These are phyloP conservation scores for Ganaspis sp. DNA, from an alignment of 1,140 invertebrate species.

Conservation along the genomic window DNA sequence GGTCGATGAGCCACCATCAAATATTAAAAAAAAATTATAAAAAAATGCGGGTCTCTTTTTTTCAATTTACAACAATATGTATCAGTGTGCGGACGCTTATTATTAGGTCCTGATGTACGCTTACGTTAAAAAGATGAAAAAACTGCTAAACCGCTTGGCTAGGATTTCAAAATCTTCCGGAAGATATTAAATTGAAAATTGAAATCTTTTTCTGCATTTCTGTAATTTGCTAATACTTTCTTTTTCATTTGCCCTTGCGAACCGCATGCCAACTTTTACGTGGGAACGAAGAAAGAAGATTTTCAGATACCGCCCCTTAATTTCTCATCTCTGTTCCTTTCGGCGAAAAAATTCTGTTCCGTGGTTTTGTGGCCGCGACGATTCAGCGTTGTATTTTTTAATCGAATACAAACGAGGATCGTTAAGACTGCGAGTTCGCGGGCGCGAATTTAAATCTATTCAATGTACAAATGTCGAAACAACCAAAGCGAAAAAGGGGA, in stretches of 20 bases:
- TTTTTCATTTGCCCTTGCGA: not conserved
- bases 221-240: not conserved
- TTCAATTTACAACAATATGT: no score
- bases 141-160: no score
- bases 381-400: not conserved
- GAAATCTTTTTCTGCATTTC: not conserved
- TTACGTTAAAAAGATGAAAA: no score
- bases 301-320: slow-evolving; percentile 5
- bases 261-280: not conserved
- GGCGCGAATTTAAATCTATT: not conserved
- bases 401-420: slow-evolving; percentile 7
- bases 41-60: no score
- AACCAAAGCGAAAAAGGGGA: not conserved
- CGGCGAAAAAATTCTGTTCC: slow-evolving; percentile 1
- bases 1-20: no score
- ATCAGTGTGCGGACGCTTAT: no score
- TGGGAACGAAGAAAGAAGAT: slow-evolving; percentile 2
- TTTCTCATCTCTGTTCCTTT: not conserved
- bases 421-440: not conserved
- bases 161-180: not conserved
- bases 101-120: no score
- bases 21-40: no score
- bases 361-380: slow-evolving; percentile 1
- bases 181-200: not conserved
- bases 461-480: not conserved